phyloP scores from a whole-genome alignment of 2,113 vertebrate genomes.

The Oryzias curvinotus region DNA sequence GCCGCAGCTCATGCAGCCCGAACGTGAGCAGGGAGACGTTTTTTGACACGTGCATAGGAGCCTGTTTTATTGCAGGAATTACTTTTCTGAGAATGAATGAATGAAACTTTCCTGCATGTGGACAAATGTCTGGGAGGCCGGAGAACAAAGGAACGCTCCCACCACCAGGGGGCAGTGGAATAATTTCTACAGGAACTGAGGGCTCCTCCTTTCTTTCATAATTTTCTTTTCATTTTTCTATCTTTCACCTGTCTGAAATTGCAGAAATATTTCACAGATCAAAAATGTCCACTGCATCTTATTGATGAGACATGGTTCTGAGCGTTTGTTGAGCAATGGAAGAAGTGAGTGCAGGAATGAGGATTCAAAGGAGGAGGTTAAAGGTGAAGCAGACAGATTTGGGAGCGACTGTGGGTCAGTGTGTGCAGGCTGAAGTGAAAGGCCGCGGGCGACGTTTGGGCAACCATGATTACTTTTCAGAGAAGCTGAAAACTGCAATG shows the following conservation, averaged over 20 bases:
- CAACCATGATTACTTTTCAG: conserved; percentile 40
- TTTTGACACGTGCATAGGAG: conserved; percentile 12
- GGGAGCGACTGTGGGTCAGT: conserved; percentile 12
- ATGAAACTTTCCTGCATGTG: conserved; percentile 5
- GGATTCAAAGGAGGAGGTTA: neutral
- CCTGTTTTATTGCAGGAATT: conserved; percentile 47
- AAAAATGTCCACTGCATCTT: conserved; percentile 19
- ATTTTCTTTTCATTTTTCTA: neutral
- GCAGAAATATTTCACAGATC: neutral
- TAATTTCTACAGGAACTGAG: conserved; percentile 49
- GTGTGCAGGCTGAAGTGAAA: conserved; percentile 46
- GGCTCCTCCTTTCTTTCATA: conserved; percentile 9
- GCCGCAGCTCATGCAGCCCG: neutral
- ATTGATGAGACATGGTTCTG: neutral
- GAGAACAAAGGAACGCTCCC: neutral
- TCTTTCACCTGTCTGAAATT: neutral
- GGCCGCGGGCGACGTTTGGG: conserved; percentile 35
- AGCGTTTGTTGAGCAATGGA: conserved; percentile 33
- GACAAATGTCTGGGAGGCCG: neutral
- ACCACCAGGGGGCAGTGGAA: conserved; percentile 79
- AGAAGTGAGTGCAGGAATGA: conserved; percentile 42
- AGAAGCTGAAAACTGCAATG: conserved; percentile 40
- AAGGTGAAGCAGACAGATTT: conserved; percentile 16
- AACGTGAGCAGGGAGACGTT: conserved; percentile 17
- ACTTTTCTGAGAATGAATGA: conserved; percentile 16